Evolutionary conservation across 2,113 vertebrate genomes (phyloP).

Genomic region (Nettapus auritus): DNA sequence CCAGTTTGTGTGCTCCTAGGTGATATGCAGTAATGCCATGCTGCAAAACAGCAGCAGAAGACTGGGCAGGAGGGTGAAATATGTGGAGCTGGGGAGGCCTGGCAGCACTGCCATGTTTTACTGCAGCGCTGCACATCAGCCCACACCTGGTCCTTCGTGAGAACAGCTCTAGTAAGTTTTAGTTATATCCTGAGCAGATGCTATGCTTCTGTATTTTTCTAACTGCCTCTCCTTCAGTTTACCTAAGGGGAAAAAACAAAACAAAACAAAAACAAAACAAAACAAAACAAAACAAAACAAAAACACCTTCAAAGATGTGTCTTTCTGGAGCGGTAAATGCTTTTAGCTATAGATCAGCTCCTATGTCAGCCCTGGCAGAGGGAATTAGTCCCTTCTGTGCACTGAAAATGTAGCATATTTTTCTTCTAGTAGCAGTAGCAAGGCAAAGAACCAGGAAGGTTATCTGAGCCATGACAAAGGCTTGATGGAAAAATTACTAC

Average conservation of each 20-base stretch:
- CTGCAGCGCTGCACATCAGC: neutral
- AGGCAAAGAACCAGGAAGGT: neutral
- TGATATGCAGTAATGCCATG: neutral
- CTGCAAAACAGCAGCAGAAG: neutral
- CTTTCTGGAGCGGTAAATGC: neutral
- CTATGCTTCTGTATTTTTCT: neutral
- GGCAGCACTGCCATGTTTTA: neutral
- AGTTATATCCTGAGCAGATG: neutral
- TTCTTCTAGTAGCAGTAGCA: neutral
- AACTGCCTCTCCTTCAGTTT: neutral
- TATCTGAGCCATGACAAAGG: neutral
- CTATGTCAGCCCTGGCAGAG: neutral
- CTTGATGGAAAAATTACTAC: neutral
- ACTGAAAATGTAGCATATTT: neutral
- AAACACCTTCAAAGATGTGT: neutral
- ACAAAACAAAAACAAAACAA: neutral
- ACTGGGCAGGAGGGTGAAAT: neutral
- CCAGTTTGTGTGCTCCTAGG: neutral
- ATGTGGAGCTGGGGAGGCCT: too few relatives aligned
- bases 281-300: neutral
- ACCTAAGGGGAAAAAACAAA: neutral
- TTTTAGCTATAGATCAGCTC: neutral
- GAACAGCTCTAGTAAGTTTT: rapidly evolving
- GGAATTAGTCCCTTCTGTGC: neutral
- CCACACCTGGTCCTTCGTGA: neutral